Evolutionary conservation across 2,888 invertebrate genomes (phyloP), one percentile per base, ranked within the genome.

Genomic region (Caenorhabditis afra): DNA sequence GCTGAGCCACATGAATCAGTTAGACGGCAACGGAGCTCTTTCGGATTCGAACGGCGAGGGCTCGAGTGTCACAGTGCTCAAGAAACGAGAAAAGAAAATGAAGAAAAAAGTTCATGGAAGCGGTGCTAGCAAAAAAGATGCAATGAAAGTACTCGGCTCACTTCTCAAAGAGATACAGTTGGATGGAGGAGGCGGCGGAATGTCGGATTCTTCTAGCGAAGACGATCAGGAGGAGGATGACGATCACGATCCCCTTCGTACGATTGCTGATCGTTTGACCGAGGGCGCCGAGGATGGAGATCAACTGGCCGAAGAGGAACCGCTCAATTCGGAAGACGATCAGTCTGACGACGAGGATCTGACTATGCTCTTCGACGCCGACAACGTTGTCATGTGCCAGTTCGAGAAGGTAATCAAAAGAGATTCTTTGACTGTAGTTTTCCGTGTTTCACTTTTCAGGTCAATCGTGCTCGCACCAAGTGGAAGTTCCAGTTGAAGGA

Each of bases 401-500:
- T 99, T 98, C 92, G 99, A 99, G 92, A 99, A 99, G 93, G 95
- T 95, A 50, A 41, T 11, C 11, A n/a, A n/a, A 0, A n/a, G n/a
- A n/a, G n/a, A n/a, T n/a, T n/a, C n/a, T 16, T 14, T 62, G 20
- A 29, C 3, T 20, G 20, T 14, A 29, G 44, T 35, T 11, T 22
- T 29, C n/a, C n/a, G n/a, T n/a, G n/a, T n/a, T 23, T 20, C 44
- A 7, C 8, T 50, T 91, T 92, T 18, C 91, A 95, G 95, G 97
- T 99, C 79, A 97, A 97, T 83, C 94, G 99, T 91, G 97, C 95
- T 91, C 94, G 98, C 90, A 97, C 97, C 92, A 96, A 96, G 92
- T 99, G 99, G 99, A 99, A 98, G 93, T 98, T 99, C 91, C 95
- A 96, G 91, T 93, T 99, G 83, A 99, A 99, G 92, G 99, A 99